Base-by-base conservation (phyloP, 2,113 vertebrate genomes). In the Baryphthengus martii region DNA sequence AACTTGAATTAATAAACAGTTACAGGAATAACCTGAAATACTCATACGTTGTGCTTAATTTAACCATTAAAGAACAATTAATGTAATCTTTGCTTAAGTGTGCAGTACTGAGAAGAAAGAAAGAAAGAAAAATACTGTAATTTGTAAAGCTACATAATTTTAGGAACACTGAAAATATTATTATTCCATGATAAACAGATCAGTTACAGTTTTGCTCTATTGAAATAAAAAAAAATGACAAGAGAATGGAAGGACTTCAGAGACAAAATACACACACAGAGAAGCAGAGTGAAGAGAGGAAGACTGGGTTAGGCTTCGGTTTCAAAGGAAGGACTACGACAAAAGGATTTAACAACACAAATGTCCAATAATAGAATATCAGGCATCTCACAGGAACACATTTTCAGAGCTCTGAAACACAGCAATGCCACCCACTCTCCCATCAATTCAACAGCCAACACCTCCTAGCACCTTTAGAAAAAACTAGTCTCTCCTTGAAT, bases 1-100 rank as follows among this genome's bases (percentile, higher is more conserved):
- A 79, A 74, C 37, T 74, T 55, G 45, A 89, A 91, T 82, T 80
- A 83, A 90, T 89, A 73, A 91, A 83, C 37, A 92, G 35, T 44
- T 70, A 91, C 39, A 63, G 45, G 44, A 97, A 82, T 89, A 92
- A 86, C 55, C 85, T 70, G 66, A 89, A 89, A 92, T 83, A 65
- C 28, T 75, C n/a, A 82, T 14, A 80, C 11, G 56, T 29, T 25
- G 11, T 68, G 53, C 66, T 70, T 45, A 81, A 24, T 31, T 78
- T 79, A 90, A 72, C 31, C 45, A 76, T 49, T 91, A n/a, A 88
- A 73, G 62, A 85, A 40, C 37, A 85, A 79, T 49, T 67, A 85
- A 50, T 33, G 42, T 50, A 90, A 80, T 18, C 31, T 39, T 70
- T 44, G 20, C 24, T 61, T 55, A 85, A 66, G 45, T 37, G 71